Base-by-base conservation (phyloP, 2,797 vertebrate genomes). In the Ctenopoma multispine region DNA sequence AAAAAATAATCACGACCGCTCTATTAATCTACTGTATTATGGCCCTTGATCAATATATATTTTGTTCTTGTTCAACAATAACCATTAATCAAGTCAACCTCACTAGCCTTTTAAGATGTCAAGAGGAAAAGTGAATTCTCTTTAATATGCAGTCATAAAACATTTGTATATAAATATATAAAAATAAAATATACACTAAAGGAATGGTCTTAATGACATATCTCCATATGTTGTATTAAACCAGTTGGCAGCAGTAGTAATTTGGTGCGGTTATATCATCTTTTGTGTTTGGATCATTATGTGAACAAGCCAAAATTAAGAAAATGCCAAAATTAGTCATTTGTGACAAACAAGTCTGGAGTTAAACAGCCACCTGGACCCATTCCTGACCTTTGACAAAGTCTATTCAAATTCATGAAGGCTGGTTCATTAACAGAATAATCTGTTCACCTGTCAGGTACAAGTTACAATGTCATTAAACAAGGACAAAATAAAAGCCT, bases 31-130 rank as follows among this genome's bases (percentile, higher is more conserved):
- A 79, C 79, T 70, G 41, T 68, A 77, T 85, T 75, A 81, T 77
- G 55, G 69, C 58, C 63, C 67, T 50, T 85, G 87, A 92, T 94
- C 93, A 88, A 94, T 94, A 93, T 62, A 75, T 92, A 84, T 80
- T 87, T 92, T 89, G 86, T 82, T 92, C 85, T 77, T 73, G 78
- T 83, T 81, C 84, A 92, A 92, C 92, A 91, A 94, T 89, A 93
- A 89, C 80, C 90, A 93, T 95, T 92, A 46, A 83, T 94, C 94
- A 94, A 87, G 82, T 89, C 44, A 73, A 51, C 47, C 58, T 77
- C 5, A 23, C 47, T 72, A 80, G 72, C 67, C 84, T 90, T 89
- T 90, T 84, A 88, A 87, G 72, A 87, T 27, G 77, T 85, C 72
- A 80, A 53, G 50, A 64, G 56, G 60, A 81, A 67, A 63, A 46